Conservation (phyloP, 2,797 vertebrate species). For the Gobionotothen gibberifrons region DNA sequence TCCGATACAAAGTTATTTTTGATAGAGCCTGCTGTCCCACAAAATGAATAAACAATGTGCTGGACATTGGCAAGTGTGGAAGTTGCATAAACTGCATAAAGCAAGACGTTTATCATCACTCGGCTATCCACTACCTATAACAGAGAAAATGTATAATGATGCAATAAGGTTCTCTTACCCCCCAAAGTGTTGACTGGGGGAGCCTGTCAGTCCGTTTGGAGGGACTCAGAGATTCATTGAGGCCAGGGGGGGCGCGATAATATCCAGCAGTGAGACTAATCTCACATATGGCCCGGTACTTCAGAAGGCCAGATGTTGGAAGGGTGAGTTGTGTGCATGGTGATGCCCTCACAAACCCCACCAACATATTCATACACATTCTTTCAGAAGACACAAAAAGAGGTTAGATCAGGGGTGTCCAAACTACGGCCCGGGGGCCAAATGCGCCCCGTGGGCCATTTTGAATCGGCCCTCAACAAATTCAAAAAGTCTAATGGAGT, state of each 20-base stretch:
- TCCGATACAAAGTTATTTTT: constrained; percentile 54
- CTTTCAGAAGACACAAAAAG: constrained; percentile 48
- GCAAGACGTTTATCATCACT: constrained; percentile 49
- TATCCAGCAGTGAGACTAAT: constrained; percentile 77
- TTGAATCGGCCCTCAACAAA: too few relatives aligned
- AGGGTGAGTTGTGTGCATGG: constrained; percentile 53
- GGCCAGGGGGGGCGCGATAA: constrained; percentile 27
- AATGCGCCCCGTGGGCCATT: too few relatives aligned
- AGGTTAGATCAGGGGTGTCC: constrained; percentile 12
- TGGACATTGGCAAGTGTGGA: constrained; percentile 18
- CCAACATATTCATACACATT: constrained; percentile 41
- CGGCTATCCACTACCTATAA: constrained; percentile 9
- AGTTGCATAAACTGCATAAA: constrained; percentile 12
- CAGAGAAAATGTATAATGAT: constrained; percentile 41
- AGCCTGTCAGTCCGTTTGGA: constrained; percentile 51
- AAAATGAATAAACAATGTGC: constrained; percentile 42
- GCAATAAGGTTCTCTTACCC: constrained; percentile 31
- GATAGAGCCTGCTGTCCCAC: constrained; percentile 12
- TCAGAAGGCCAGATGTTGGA: constrained; percentile 79
- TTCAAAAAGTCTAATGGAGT: too few relatives aligned
- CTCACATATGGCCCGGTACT: constrained; percentile 68
- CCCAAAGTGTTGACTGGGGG: constrained; percentile 34
- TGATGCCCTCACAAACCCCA: constrained; percentile 64
- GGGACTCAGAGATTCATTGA: constrained; percentile 48
- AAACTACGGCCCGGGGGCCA: too few relatives aligned